Conservation (phyloP, 2,888 invertebrate genomes). For the Ephialtes manifestator region DNA sequence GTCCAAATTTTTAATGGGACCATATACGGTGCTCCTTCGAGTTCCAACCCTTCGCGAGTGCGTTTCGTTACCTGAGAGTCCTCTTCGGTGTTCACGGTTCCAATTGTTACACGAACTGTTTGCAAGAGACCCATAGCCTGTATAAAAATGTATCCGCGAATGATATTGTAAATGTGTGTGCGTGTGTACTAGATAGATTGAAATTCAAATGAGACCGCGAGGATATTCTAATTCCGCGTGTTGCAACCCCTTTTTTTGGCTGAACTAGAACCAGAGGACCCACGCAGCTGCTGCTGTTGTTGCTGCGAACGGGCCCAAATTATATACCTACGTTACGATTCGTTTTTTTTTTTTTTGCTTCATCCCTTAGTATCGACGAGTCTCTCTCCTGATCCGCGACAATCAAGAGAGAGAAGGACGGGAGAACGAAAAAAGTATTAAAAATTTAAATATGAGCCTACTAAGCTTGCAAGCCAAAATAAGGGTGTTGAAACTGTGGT, state of each 20-base stretch:
- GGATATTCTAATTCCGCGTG: slow-evolving; percentile 85
- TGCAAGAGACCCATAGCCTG: slow-evolving; percentile 48
- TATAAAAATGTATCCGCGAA: slow-evolving; percentile 57
- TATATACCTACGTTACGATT: slow-evolving; percentile 74
- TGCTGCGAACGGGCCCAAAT: slow-evolving; percentile 79
- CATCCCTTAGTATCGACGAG: slow-evolving; percentile 58
- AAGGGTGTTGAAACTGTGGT: slow-evolving; percentile 41
- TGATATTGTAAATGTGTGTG: slow-evolving; percentile 56
- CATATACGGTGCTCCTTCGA: slow-evolving; percentile 49
- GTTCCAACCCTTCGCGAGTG: slow-evolving; percentile 66
- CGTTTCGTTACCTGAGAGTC: slow-evolving; percentile 64
- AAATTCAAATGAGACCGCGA: slow-evolving; percentile 86
- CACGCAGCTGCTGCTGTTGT: slow-evolving; percentile 85
- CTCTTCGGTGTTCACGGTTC: slow-evolving; percentile 30
- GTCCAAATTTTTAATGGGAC: slow-evolving; percentile 62
- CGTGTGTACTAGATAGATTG: slow-evolving; percentile 76
- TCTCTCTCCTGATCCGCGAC: slow-evolving; percentile 76
- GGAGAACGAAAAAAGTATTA: slow-evolving; percentile 80
- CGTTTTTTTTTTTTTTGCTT: slow-evolving; percentile 68
- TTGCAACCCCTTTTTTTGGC: slow-evolving; percentile 84
- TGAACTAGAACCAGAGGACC: slow-evolving; percentile 74
- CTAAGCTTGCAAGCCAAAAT: slow-evolving; percentile 35
- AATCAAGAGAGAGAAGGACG: slow-evolving; percentile 72
- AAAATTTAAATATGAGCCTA: slow-evolving; percentile 76
- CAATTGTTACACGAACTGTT: slow-evolving; percentile 69